Conservation (phyloP, 2,797 vertebrate species). For the Anolis apletophallus region DNA sequence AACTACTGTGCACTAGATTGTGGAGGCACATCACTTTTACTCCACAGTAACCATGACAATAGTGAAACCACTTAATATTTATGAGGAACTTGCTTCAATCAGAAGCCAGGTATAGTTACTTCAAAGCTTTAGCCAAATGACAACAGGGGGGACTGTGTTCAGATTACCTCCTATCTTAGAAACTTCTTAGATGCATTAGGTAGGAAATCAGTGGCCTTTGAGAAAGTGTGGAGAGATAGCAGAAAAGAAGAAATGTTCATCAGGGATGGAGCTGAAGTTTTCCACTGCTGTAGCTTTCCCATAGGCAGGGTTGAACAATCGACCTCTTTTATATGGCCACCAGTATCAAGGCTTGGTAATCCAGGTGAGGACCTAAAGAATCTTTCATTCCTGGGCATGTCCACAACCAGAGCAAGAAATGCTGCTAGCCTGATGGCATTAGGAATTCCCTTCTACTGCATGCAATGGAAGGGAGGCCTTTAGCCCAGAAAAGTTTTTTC, state of each 20-base stretch:
- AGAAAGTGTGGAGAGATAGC: neutral
- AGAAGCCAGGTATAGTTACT: conserved; percentile 12
- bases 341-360: neutral
- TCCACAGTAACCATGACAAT: neutral
- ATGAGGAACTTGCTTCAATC: conserved; percentile 18
- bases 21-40: neutral
- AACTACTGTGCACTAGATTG: neutral
- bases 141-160: neutral
- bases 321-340: too few relatives aligned
- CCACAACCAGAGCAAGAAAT: neutral
- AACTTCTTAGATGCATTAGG: neutral
- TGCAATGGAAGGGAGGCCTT: too few relatives aligned
- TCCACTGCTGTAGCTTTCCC: neutral
- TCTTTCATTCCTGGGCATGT: neutral
- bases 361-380: neutral
- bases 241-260: neutral
- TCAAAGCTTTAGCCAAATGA: neutral
- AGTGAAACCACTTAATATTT: conserved; percentile 7
- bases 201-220: neutral
- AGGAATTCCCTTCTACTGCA: neutral
- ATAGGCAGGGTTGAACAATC: neutral
- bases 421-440: neutral
- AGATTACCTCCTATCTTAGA: neutral
- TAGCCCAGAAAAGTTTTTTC: too few relatives aligned
- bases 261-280: neutral